Percentiles rank a stretch among this genome's conserved stretches.
These are phyloP conservation scores for Aphaenogaster ashmeadi DNA, from an alignment of 1,140 invertebrate species.

Conservation along the genomic window DNA sequence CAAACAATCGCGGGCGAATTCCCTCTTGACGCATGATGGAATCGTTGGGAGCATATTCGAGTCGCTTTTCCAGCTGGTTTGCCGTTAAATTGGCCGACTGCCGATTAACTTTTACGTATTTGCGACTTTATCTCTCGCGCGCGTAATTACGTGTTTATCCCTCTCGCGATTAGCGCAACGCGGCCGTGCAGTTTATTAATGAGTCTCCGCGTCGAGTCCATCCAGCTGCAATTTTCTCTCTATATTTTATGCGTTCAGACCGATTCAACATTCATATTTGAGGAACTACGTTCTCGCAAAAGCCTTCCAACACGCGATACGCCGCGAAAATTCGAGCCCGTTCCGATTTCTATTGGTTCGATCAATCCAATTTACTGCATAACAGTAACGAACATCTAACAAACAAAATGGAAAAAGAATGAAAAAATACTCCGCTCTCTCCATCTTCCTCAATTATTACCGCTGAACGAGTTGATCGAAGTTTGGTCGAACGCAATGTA, in stretches of 20 bases:
- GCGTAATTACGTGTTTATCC: slow-evolving; percentile 35
- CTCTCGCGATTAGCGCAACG: slow-evolving; percentile 7
- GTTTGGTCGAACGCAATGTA: slow-evolving; percentile 1
- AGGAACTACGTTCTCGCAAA: slow-evolving; percentile 8
- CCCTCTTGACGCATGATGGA: background rate
- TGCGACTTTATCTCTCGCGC: slow-evolving; percentile 22
- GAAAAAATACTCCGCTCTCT: slow-evolving; percentile 3
- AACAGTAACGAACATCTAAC: slow-evolving; percentile 43
- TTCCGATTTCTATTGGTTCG: slow-evolving; percentile 20
- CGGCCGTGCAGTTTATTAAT: slow-evolving; percentile 21
- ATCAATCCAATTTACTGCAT: slow-evolving; percentile 14
- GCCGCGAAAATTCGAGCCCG: background rate
- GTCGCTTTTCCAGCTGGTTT: slow-evolving; percentile 1
- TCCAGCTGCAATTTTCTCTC: background rate
- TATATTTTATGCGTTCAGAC: background rate
- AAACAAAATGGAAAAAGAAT: slow-evolving; percentile 28
- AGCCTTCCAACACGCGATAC: slow-evolving; percentile 26
- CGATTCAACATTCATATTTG: slow-evolving; percentile 43
- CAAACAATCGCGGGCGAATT: slow-evolving; percentile 3
- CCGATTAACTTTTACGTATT: slow-evolving; percentile 34
- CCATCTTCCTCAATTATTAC: slow-evolving; percentile 24
- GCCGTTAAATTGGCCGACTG: slow-evolving; percentile 27
- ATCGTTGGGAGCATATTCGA: background rate
- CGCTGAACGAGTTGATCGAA: background rate
- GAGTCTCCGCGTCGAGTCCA: background rate